Evolutionary conservation across 2,797 vertebrate genomes (phyloP).

Genomic region (Pipistrellus nathusii): DNA sequence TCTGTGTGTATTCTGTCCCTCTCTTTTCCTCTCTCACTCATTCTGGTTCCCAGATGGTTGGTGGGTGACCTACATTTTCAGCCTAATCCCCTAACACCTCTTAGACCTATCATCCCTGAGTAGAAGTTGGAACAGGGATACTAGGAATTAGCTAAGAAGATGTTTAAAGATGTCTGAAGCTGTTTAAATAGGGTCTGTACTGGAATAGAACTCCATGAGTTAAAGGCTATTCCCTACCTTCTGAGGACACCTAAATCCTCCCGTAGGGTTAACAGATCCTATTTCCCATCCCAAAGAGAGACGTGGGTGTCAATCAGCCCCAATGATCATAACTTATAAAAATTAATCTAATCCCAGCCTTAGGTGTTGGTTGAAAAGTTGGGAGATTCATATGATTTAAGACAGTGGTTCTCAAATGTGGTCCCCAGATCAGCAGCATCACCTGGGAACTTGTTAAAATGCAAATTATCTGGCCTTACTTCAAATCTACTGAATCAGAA

Average conservation of each 20-base stretch:
- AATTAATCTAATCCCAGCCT: constrained; percentile 36
- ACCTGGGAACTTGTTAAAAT: background rate
- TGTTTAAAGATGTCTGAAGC: constrained; percentile 81
- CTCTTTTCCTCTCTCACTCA: constrained; percentile 53
- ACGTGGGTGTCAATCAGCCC: background rate
- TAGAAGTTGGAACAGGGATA: constrained; percentile 74
- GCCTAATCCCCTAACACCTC: constrained; percentile 83
- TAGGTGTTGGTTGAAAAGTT: constrained; percentile 7
- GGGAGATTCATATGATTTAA: background rate
- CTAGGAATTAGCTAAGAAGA: constrained; percentile 78
- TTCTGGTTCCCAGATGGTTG: constrained; percentile 76
- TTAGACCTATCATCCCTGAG: constrained; percentile 78
- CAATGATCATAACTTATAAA: constrained; percentile 9
- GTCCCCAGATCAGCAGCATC: background rate
- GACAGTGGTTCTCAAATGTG: constrained; percentile 8
- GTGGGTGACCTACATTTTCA: constrained; percentile 82
- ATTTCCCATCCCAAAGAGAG: constrained; percentile 9
- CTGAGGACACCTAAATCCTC: background rate
- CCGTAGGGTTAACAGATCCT: background rate
- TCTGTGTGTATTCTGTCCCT: background rate
- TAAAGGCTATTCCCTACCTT: constrained; percentile 14
- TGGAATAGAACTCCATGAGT: constrained; percentile 46
- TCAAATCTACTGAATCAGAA: constrained; percentile 53
- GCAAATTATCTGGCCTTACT: background rate
- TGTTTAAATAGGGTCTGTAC: constrained; percentile 74